These are phyloP conservation scores for Phorcus lineatus DNA, from an alignment of 2,888 invertebrate genomes.

Conservation along the genomic window DNA sequence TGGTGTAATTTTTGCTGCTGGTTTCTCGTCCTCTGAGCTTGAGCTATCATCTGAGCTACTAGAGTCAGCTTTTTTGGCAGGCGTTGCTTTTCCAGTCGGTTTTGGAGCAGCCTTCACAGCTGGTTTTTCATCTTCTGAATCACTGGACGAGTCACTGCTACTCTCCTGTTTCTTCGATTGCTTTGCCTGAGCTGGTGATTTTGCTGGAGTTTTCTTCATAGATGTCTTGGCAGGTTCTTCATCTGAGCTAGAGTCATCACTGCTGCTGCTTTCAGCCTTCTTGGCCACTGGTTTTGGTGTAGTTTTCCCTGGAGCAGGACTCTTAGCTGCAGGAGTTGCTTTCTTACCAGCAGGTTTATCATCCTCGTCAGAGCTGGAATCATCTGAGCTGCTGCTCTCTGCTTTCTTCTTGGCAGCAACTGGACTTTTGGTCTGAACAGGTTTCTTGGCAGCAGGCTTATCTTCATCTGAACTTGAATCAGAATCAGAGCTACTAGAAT, in stretches of 20 bases:
- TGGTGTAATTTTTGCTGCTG: constrained; percentile 11
- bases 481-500: constrained; percentile 40
- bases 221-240: constrained; percentile 29
- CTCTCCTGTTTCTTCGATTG: constrained; percentile 28
- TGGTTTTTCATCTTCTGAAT: constrained; percentile 33
- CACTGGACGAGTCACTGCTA: constrained; percentile 28
- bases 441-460: constrained; percentile 29
- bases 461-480: constrained; percentile 43
- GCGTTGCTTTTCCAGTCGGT: constrained; percentile 28
- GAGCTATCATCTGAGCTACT: constrained; percentile 38
- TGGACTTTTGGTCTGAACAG: not conserved
- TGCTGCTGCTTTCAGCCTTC: constrained; percentile 37
- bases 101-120: constrained; percentile 28
- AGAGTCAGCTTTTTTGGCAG: not conserved
- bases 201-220: constrained; percentile 25
- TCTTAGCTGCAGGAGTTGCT: not conserved
- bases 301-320: not conserved
- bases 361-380: constrained; percentile 41
- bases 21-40: constrained; percentile 38
- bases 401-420: constrained; percentile 20
- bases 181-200: constrained; percentile 27
- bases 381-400: constrained; percentile 44
- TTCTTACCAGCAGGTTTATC: constrained; percentile 17
- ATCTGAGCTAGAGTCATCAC: constrained; percentile 53
- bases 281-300: constrained; percentile 23